Evolutionary conservation across 2,888 invertebrate species (phyloP).

Genomic region (Drosophila neoperkinsi): DNA sequence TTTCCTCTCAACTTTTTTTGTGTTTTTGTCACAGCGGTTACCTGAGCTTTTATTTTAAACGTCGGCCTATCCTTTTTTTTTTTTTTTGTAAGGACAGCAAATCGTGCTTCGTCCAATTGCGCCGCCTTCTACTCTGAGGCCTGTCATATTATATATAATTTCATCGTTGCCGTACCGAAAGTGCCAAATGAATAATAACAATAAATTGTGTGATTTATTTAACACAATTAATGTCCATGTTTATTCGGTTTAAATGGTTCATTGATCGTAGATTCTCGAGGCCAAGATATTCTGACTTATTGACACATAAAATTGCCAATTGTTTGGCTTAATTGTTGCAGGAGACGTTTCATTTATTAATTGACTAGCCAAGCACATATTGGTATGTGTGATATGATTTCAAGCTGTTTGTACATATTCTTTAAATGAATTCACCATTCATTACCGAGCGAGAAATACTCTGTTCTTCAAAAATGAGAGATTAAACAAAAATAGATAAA

Average conservation of each 20-base stretch:
- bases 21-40: constrained; percentile 5
- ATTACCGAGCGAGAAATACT: not conserved
- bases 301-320: constrained; percentile 55
- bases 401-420: not conserved
- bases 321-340: constrained; percentile 52
- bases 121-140: not conserved
- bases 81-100: not conserved
- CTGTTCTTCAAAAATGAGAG: not conserved
- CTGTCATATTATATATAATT: not conserved
- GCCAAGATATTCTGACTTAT: constrained; percentile 60
- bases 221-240: constrained; percentile 55
- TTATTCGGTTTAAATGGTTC: constrained; percentile 44
- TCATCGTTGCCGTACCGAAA: not conserved
- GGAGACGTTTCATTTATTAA: constrained; percentile 37
- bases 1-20: constrained; percentile 12
- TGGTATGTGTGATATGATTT: not conserved
- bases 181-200: constrained; percentile 30
- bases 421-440: not conserved
- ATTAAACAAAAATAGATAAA: not conserved
- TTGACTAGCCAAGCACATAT: not conserved
- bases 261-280: constrained; percentile 41
- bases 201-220: constrained; percentile 59
- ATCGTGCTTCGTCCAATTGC: not conserved
- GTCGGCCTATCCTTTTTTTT: not conserved
- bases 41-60: constrained; percentile 11